Percentiles rank a stretch among this genome's conserved stretches.
These are phyloP conservation scores for Noturus placidus DNA, from an alignment of 2,113 vertebrate genomes.

Conservation along the genomic window DNA sequence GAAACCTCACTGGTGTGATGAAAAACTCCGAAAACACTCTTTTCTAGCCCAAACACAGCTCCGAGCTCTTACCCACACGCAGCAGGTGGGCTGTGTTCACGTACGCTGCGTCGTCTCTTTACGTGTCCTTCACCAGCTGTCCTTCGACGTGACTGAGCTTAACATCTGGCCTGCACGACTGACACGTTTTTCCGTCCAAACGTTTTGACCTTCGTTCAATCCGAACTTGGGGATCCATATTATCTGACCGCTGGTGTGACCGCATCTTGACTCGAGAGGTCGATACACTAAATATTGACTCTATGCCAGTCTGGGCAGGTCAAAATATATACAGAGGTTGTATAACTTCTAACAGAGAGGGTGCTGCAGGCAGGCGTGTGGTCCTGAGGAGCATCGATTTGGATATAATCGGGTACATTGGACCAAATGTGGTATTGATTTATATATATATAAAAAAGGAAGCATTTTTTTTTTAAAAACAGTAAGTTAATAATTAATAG, in stretches of 20 bases:
- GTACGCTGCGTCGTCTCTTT: neutral
- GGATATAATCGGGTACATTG: neutral
- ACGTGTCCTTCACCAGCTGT: constrained; percentile 45
- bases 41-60: constrained; percentile 38
- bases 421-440: neutral
- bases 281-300: constrained; percentile 50
- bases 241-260: constrained; percentile 56
- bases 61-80: neutral
- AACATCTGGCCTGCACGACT: constrained; percentile 57
- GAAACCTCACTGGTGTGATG: neutral
- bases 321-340: constrained; percentile 57
- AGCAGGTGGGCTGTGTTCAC: constrained; percentile 34
- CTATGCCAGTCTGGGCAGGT: constrained; percentile 59
- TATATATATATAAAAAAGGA: neutral
- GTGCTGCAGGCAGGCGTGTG: no score
- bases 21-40: constrained; percentile 25
- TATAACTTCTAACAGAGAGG: neutral
- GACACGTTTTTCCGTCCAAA: neutral
- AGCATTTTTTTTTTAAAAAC: no score
- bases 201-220: constrained; percentile 50
- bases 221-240: constrained; percentile 50
- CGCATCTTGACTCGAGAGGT: constrained; percentile 57
- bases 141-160: constrained; percentile 39
- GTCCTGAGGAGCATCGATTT: neutral
- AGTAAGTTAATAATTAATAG: no score